Percentiles rank a stretch among this genome's conserved stretches.
Evolutionary conservation across 2,888 invertebrate genomes (phyloP).

Genomic region (Acronicta alni): DNA sequence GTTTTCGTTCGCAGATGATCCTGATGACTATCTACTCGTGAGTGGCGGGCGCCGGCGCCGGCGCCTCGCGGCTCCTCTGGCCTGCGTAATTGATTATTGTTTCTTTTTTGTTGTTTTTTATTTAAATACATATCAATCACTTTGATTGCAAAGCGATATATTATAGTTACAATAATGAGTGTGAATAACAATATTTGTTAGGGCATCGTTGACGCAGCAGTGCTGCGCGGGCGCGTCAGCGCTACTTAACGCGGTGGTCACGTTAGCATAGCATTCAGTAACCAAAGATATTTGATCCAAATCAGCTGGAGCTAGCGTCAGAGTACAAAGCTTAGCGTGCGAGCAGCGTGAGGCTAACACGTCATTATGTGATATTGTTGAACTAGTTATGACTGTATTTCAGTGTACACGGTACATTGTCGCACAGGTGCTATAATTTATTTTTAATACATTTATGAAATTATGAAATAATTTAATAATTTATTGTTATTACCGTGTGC

Average conservation of each 20-base stretch:
- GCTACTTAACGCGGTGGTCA: too few species aligned
- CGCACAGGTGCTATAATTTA: constrained; percentile 28
- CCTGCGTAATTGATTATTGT: constrained; percentile 7
- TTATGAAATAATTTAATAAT: too few species aligned
- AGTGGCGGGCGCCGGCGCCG: constrained; percentile 44
- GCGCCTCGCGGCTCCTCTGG: constrained; percentile 24
- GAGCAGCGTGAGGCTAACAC: background rate
- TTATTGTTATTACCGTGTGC: background rate
- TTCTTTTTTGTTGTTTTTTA: constrained; percentile 12
- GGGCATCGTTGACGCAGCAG: background rate
- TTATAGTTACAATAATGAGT: constrained; percentile 4
- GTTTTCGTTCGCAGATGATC: constrained; percentile 87
- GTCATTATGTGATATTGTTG: constrained; percentile 40
- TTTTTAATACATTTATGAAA: constrained; percentile 6
- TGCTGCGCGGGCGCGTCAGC: too few species aligned
- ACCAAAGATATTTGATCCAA: constrained; percentile 62
- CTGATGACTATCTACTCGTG: constrained; percentile 91
- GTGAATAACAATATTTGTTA: constrained; percentile 23
- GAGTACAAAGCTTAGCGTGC: constrained; percentile 51
- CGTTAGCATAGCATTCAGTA: constrained; percentile 23
- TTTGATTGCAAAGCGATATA: constrained; percentile 3
- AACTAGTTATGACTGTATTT: constrained; percentile 13
- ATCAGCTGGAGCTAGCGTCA: constrained; percentile 35
- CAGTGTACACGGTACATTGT: constrained; percentile 3
- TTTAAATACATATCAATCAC: background rate